These are phyloP conservation scores for Colossoma macropomum DNA, from an alignment of 2,113 vertebrate genomes.

Conservation along the genomic window DNA sequence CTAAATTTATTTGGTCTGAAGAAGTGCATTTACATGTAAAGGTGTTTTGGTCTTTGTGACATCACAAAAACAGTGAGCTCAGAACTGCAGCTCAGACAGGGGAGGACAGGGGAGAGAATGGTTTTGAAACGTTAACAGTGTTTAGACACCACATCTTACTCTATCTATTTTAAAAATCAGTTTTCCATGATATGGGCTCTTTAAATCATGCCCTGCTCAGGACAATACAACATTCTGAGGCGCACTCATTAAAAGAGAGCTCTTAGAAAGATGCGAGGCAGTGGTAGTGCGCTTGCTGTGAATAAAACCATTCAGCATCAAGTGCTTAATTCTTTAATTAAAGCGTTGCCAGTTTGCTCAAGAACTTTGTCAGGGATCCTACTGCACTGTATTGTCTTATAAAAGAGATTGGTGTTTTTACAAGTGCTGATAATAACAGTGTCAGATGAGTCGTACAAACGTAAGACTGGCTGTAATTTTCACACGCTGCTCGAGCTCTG, in stretches of 20 bases:
- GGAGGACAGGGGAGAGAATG: too few species aligned
- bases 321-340: not conserved
- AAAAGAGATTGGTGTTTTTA: not conserved
- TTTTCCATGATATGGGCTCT: not conserved
- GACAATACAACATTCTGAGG: not conserved
- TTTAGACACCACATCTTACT: too few species aligned
- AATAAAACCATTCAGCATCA: not conserved
- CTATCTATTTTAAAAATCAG: too few species aligned
- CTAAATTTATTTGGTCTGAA: too few species aligned
- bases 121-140: too few species aligned
- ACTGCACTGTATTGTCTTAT: not conserved
- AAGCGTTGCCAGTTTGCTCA: not conserved
- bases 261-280: not conserved
- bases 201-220: not conserved
- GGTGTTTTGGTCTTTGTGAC: too few species aligned
- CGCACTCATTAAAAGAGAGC: not conserved
- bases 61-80: too few species aligned
- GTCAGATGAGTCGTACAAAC: not conserved
- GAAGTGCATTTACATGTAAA: too few species aligned
- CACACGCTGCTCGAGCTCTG: slow-evolving; percentile 1
- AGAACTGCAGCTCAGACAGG: too few species aligned
- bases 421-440: not conserved
- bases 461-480: not conserved
- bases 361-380: not conserved
- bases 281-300: not conserved